Evolutionary conservation across 35 echinoderm and acorn worm genomes (phyloP).

Genomic region (Ptychodera flava): DNA sequence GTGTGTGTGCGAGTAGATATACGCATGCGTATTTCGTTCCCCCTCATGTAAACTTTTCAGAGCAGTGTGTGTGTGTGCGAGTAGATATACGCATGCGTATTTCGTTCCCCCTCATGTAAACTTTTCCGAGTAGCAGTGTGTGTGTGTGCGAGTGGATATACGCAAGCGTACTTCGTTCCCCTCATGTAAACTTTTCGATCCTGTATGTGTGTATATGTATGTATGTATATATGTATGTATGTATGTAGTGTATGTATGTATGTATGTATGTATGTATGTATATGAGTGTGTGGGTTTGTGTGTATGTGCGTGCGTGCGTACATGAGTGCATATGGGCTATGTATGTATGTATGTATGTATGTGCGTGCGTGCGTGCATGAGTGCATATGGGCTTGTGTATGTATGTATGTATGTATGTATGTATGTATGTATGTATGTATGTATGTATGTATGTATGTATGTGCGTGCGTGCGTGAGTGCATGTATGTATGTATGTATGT

Average conservation of each 20-base stretch:
- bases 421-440: not conserved
- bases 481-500: not conserved
- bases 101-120: too few relatives aligned
- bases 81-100: too few relatives aligned
- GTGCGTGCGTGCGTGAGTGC: not conserved
- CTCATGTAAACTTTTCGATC: too few relatives aligned
- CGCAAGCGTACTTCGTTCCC: too few relatives aligned
- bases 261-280: not conserved
- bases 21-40: too few relatives aligned
- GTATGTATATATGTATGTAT: not conserved
- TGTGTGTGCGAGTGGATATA: too few relatives aligned
- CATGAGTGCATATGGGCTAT: not conserved
- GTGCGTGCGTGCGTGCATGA: not conserved
- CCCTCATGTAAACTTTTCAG: too few relatives aligned
- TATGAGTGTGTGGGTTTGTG: not conserved
- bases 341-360: not conserved
- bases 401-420: not conserved
- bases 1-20: too few relatives aligned
- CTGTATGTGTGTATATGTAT: not conserved
- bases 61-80: too few relatives aligned
- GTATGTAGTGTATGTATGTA: not conserved
- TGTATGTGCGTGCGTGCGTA: not conserved
- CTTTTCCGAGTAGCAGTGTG: too few relatives aligned
- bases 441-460: not conserved
- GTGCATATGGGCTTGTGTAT: not conserved